These are phyloP conservation scores for Dermatemys mawii DNA, from an alignment of 2,113 vertebrate species.

Conservation along the genomic window DNA sequence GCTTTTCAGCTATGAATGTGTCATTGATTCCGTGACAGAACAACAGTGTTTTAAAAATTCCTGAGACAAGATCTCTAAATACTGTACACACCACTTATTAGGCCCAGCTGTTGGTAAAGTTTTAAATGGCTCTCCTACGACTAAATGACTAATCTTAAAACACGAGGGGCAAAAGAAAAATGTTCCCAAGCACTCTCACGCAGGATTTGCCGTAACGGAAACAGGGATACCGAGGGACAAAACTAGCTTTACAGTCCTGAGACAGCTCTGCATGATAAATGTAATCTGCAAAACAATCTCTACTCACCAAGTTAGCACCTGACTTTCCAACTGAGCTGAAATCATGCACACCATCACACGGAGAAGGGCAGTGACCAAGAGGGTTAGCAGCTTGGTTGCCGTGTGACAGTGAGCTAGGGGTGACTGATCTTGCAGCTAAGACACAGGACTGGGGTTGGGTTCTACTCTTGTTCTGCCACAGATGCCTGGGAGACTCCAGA, in stretches of 20 bases:
- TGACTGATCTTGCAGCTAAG: background rate
- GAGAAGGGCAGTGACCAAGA: background rate
- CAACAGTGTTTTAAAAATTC: background rate
- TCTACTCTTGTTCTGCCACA: background rate
- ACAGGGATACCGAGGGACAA: background rate
- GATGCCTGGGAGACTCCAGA: background rate
- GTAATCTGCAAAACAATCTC: background rate
- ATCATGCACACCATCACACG: background rate
- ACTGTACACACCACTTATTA: background rate
- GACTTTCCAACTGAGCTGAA: background rate
- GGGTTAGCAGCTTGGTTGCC: background rate
- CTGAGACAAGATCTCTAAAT: background rate
- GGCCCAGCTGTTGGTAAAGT: background rate
- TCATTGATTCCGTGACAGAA: slow-evolving; percentile 2
- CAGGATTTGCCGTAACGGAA: background rate
- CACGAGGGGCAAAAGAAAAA: fast-evolving
- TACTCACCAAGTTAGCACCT: background rate
- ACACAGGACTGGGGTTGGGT: background rate
- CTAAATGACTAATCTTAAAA: background rate
- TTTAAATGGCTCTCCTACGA: background rate
- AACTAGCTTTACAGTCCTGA: fast-evolving
- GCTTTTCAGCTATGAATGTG: background rate
- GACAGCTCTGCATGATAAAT: background rate
- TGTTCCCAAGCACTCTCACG: fast-evolving
- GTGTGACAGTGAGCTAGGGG: background rate